Base-by-base conservation (phyloP, 2,113 vertebrate genomes). In the Amazona guildingii region DNA sequence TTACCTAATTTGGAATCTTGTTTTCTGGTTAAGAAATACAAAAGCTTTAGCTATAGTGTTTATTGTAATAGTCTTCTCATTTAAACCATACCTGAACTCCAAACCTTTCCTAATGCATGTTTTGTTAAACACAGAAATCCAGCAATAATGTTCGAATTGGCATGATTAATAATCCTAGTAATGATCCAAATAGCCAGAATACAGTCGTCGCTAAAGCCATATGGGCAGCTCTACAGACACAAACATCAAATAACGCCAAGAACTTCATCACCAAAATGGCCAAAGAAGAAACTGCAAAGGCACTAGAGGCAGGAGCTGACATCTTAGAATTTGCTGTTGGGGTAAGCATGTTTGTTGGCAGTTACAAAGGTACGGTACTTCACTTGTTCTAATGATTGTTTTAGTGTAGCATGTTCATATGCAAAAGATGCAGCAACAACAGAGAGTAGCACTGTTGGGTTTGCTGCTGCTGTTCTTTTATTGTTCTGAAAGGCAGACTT, bases 241-340 rank as follows among this genome's bases (percentile, higher is more conserved):
- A 99, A 87, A 98, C 98, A 0, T 98, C 99, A 68, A 99, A 98
- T 94, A 98, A 99, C 31, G 99, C 99, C 93, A 99, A 99, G 97
- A 99, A 99, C 96, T 99, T 99, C 97, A 99, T 99, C 98, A 99
- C 99, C 92, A 99, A 99, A 97, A 97, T 99, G 98, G 96, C 98
- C 25, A 99, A 99, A 94, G 99, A 99, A 73, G 99, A 99, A 88
- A 99, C 97, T 2, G 99, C 98, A 8, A 91, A 97, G 4, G 98
- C 98, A 3, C 81, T 99, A 95, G 97, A 98, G 15, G 95, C 94
- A 10, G 99, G 99, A 77, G 92, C 94, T 1, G 97, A 99, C 81
- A 94, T 99, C 5, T 63, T 87, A 6, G 98, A 98, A 41, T 99
- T 99, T 68, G 98, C 99, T 27, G 99, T 99, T 11, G 99, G 99